Base-by-base conservation (phyloP, 1,140 invertebrate species). In the Hyles vespertilio region DNA sequence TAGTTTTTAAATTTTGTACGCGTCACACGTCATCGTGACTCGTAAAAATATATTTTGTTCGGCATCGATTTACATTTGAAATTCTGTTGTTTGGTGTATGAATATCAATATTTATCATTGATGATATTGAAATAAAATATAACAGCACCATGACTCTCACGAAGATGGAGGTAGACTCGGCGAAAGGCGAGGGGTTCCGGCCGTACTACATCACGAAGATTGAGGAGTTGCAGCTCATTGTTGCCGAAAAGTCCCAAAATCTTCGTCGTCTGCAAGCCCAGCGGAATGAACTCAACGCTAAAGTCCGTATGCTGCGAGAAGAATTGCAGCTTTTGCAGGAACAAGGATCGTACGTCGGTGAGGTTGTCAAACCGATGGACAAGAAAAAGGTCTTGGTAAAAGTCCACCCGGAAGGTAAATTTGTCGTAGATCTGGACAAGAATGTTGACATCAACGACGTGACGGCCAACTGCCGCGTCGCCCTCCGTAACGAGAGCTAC, bases 311-410 rank as follows among this genome's bases (percentile, higher is more conserved):
- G 96, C 89, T 99, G 40, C 93, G 98, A 10, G 99, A 99, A 88
- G 99, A 99, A 81, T 89, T 99, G 0, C 98, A 99, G 88, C 91
- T 99, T 8, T 91, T 99, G 8, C 99, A 99, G 90, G 99, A 99
- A 80, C 99, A 99, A 90, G 99, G 99, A 7, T 99, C 98, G 8
- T 99, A 99, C 90, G 99, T 99, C 4, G 99, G 99, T 8, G 99
- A 99, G 91, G 98, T 99, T 34, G 98, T 99, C 0, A 99, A 99
- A 84, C 97, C 98, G 0, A 99, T 99, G 98, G 98, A 99, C 81
- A 99, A 99, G 85, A 99, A 99, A 89, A 99, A 99, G 90, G 98
- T 99, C 3, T 90, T 99, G 0, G 99, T 99, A 0, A 99, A 99
- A 91, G 98, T 99, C 8, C 99, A 99, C 90, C 99, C 99, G 2